Conservation (phyloP, 2,797 vertebrate genomes). For the Myiotriccus ornatus region DNA sequence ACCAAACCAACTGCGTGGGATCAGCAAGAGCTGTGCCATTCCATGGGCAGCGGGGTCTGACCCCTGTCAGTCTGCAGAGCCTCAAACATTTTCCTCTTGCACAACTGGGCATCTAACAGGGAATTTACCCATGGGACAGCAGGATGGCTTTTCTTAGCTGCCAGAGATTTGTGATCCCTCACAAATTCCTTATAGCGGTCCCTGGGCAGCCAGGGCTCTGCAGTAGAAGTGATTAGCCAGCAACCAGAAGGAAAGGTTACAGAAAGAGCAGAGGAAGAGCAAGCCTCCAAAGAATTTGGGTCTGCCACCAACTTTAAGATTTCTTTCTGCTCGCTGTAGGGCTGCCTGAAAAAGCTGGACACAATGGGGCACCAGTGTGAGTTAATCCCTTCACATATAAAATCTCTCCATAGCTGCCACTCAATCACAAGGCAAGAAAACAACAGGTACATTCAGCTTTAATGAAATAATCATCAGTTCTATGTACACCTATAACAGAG, state of each 20-base stretch:
- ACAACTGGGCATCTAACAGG: fast-evolving
- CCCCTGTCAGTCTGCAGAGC: neutral
- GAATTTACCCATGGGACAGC: neutral
- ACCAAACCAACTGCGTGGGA: neutral
- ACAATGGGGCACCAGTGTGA: neutral
- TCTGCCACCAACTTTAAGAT: neutral
- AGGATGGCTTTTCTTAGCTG: neutral
- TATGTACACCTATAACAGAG: slow-evolving; percentile 3
- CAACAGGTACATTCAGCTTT: slow-evolving; percentile 38
- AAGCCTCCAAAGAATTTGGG: neutral
- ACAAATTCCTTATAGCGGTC: neutral
- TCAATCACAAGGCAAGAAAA: slow-evolving; percentile 22
- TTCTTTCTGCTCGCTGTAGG: neutral
- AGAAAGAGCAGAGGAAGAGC: neutral
- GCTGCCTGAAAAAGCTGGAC: neutral
- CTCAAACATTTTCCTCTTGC: neutral
- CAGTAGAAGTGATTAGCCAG: neutral
- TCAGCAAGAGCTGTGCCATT: neutral
- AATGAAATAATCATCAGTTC: slow-evolving; percentile 34
- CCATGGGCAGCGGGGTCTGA: fast-evolving
- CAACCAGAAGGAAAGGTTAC: neutral
- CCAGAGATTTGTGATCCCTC: neutral
- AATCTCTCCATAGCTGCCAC: neutral
- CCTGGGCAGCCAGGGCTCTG: neutral
- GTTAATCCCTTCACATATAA: neutral